phyloP scores from a whole-genome alignment of 2,113 vertebrate genomes.

The Macquaria australasica region DNA sequence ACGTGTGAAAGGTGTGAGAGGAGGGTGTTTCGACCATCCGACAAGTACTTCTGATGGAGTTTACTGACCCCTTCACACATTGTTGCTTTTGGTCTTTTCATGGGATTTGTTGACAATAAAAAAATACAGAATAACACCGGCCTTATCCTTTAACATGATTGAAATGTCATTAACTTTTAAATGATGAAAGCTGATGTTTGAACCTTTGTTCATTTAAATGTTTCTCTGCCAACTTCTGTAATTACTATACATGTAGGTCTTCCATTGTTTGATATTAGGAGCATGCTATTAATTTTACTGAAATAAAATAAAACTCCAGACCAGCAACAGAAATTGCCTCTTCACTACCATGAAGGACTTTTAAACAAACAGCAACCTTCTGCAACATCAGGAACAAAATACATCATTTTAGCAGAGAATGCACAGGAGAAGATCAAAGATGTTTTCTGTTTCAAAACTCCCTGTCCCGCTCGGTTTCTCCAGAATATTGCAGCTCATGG shows the following conservation, averaged over 20 bases:
- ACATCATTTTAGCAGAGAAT: neutral
- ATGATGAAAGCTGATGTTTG: neutral
- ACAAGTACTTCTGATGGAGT: neutral
- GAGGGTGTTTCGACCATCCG: neutral
- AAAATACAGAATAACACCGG: too few relatives aligned
- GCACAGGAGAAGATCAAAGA: slow-evolving; percentile 27
- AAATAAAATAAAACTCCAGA: neutral
- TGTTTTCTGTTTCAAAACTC: slow-evolving; percentile 10
- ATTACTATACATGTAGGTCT: too few relatives aligned
- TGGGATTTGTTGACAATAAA: neutral
- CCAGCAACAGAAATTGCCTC: neutral
- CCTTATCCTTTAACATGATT: neutral
- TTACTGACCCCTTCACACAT: neutral
- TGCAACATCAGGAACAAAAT: neutral
- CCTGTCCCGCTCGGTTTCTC: neutral
- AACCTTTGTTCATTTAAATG: neutral
- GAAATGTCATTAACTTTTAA: neutral
- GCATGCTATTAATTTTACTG: neutral
- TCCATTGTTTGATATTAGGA: neutral
- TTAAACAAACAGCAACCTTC: neutral
- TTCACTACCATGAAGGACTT: neutral
- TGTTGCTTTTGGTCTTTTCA: neutral
- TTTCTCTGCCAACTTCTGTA: neutral
- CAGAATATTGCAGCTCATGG: neutral
- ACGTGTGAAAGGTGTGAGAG: too few relatives aligned